Base-by-base conservation (phyloP, 2,113 vertebrate genomes). In the Eudorcas thomsonii region DNA sequence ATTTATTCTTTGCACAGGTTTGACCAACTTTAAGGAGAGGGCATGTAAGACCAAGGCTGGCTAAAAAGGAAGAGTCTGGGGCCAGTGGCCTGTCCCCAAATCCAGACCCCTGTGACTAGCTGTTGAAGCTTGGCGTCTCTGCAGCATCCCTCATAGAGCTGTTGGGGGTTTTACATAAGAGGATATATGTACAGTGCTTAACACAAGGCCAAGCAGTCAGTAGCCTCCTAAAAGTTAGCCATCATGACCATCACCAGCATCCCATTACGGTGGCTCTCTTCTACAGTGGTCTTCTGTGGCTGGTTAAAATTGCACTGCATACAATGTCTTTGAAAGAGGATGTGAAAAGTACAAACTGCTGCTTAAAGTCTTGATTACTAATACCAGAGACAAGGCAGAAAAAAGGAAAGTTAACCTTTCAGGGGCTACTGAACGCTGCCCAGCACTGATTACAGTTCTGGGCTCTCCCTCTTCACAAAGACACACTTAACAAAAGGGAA, bases 141-240 rank as follows among this genome's bases (percentile, higher is more conserved):
- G 5, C 10, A 57, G 60, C 78, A 19, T 3, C 80, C 59, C 19
- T 55, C 10, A 1, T 2, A 36, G 25, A 45, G 78, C 3, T n/a
- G 12, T 0, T 64, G 26, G 33, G 71, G 28, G 64, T 23, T 86
- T 39, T 9, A 43, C 57, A 1, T 4, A 21, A 9, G n/a, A 74
- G 26, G 33, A 59, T 5, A 3, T 14, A 43, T 2, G 10, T 11
- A 7, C 45, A 17, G 4, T 16, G 82, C 67, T 59, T 62, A 48
- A 54, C 16, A 16, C 3, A 6, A 21, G 11, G 43, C 30, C 15
- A 9, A 39, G 77, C 50, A 21, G 55, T 26, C 71, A 55, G 67
- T 1, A 36, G 1, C 1, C 5, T 4, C 67, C 36, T 33, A 6
- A 28, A n/a, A 82, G 12, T 3, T 1, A 48, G 13, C 15, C 13